Percentiles rank a stretch among this genome's conserved stretches.
Conservation (phyloP, 2,797 vertebrate species). For the Oreonectes daqikongensis region DNA sequence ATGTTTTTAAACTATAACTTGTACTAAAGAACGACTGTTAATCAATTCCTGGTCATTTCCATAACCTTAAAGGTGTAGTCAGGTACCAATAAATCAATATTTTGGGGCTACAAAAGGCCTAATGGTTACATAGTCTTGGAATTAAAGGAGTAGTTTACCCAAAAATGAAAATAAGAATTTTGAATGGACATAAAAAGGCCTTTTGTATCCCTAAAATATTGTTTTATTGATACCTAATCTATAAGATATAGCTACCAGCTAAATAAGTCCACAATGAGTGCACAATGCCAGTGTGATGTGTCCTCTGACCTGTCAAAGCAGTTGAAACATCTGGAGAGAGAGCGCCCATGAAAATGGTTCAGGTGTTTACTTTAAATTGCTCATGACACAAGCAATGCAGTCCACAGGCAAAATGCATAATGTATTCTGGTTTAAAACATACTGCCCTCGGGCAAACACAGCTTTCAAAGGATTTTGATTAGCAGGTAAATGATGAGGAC, state of each 20-base stretch:
- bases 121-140: too few relatives aligned
- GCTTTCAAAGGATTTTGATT: conserved; percentile 53
- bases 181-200: too few relatives aligned
- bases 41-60: neutral
- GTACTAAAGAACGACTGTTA: neutral
- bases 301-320: conserved; percentile 35
- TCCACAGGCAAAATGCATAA: conserved; percentile 29
- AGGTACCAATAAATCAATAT: too few relatives aligned
- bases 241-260: neutral
- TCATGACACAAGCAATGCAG: conserved; percentile 44
- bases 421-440: conserved; percentile 38
- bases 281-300: neutral
- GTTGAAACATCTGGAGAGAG: conserved; percentile 35
- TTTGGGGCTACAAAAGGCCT: too few relatives aligned
- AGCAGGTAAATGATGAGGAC: conserved; percentile 50
- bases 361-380: conserved; percentile 50
- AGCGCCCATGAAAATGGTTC: conserved; percentile 36
- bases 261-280: neutral
- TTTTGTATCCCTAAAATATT: neutral
- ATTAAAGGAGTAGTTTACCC: too few relatives aligned
- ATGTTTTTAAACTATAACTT: neutral
- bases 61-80: neutral
- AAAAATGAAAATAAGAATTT: too few relatives aligned
- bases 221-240: neutral
- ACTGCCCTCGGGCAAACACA: conserved; percentile 28